A percentile compares a stretch with the other conserved stretches of the same genome.
These are phyloP conservation scores for Allophyes oxyacanthae DNA, from an alignment of 2,888 invertebrate species.

Conservation along the genomic window DNA sequence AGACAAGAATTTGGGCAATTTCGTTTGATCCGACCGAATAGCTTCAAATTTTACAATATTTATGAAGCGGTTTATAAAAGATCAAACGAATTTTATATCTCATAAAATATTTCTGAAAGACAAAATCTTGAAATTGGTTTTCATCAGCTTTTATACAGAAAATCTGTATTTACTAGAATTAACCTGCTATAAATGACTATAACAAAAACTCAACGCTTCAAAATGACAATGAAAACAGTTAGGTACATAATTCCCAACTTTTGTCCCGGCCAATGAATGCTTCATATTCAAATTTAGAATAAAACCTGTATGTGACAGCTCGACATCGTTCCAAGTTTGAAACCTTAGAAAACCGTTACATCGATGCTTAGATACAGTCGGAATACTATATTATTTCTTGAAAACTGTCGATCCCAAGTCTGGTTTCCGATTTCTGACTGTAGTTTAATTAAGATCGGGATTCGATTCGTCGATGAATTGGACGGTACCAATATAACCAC, in stretches of 20 bases:
- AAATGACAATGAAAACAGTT: neutral
- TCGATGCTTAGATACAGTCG: slow-evolving; percentile 13
- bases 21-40: too few relatives aligned
- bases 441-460: slow-evolving; percentile 50
- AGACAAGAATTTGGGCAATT: too few relatives aligned
- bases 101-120: too few relatives aligned
- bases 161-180: too few relatives aligned
- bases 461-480: slow-evolving; percentile 33
- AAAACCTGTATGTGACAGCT: slow-evolving; percentile 9
- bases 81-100: too few relatives aligned
- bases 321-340: slow-evolving; percentile 13
- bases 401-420: slow-evolving; percentile 16
- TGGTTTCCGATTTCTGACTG: slow-evolving; percentile 16
- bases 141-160: too few relatives aligned
- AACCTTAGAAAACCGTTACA: slow-evolving; percentile 17
- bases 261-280: neutral
- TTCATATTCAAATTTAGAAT: slow-evolving; percentile 12
- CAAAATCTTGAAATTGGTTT: too few relatives aligned
- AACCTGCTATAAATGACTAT: neutral
- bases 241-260: neutral
- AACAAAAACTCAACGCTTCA: neutral
- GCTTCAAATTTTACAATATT: too few relatives aligned
- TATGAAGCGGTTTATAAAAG: too few relatives aligned
- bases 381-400: slow-evolving; percentile 10
- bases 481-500: slow-evolving; percentile 41